Percentiles rank a stretch among this genome's conserved stretches.
These are phyloP conservation scores for Meandrina meandrites DNA, from an alignment of 92 coral and sea anemone species.

Conservation along the genomic window DNA sequence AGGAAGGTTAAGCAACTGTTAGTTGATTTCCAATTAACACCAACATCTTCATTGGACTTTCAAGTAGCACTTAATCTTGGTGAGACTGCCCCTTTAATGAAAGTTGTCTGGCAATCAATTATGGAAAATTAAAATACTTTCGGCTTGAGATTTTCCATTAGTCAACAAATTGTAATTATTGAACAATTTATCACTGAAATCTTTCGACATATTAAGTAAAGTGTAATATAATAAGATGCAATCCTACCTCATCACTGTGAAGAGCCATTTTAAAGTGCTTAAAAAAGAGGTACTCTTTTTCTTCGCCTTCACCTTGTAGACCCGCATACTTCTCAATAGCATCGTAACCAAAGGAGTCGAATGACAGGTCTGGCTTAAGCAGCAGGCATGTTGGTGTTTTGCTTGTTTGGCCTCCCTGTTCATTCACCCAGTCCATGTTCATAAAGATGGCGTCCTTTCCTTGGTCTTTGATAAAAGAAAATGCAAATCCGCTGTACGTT, in stretches of 20 bases:
- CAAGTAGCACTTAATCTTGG: too few relatives aligned
- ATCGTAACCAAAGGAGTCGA: slow-evolving; percentile 41
- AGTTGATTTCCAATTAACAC: too few relatives aligned
- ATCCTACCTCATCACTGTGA: slow-evolving; percentile 28
- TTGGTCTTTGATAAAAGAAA: slow-evolving; percentile 28
- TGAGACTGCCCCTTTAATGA: too few relatives aligned
- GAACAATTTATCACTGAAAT: too few relatives aligned
- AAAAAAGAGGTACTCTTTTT: slow-evolving; percentile 20
- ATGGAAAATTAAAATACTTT: too few relatives aligned
- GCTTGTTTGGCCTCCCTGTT: slow-evolving; percentile 15
- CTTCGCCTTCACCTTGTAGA: slow-evolving; percentile 14
- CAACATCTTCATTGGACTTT: too few relatives aligned
- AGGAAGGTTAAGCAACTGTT: too few relatives aligned
- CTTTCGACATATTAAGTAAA: too few relatives aligned
- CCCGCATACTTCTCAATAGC: slow-evolving; percentile 32
- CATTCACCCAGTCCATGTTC: slow-evolving; percentile 38
- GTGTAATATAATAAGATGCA: background rate
- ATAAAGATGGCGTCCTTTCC: slow-evolving; percentile 28
- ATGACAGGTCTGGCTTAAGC: slow-evolving; percentile 36
- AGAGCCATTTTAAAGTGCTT: slow-evolving; percentile 42
- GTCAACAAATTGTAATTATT: too few relatives aligned
- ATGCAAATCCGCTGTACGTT: slow-evolving; percentile 48
- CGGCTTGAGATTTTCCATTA: too few relatives aligned
- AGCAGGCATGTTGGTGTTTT: slow-evolving; percentile 44
- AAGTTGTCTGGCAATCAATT: too few relatives aligned